Conservation (phyloP, 1,140 invertebrate species). For the Drosophila parvula region DNA sequence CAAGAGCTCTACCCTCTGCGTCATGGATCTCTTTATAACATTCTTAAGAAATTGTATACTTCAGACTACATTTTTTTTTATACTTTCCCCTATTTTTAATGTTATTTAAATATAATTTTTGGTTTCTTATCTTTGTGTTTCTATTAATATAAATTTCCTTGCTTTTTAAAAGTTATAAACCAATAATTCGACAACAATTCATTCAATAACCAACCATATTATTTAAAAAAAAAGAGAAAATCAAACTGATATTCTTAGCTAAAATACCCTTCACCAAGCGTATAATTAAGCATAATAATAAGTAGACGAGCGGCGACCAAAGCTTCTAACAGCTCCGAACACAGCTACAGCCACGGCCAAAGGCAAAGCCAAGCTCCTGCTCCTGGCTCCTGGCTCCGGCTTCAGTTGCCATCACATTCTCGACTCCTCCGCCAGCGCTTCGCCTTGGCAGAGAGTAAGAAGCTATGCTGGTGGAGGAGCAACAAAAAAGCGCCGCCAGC, state of each 20-base stretch:
- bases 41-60: too few relatives aligned
- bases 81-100: too few relatives aligned
- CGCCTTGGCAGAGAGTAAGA: slow-evolving; percentile 3
- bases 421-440: slow-evolving; percentile 1
- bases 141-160: background rate
- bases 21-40: too few relatives aligned
- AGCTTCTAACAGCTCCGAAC: slow-evolving; percentile 48
- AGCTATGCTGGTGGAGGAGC: slow-evolving; percentile 15
- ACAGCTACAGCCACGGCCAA: slow-evolving; percentile 21
- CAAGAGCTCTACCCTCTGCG: too few relatives aligned
- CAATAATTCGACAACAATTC: background rate
- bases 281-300: slow-evolving; percentile 79
- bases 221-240: background rate
- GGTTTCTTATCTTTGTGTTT: slow-evolving; percentile 1
- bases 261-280: slow-evolving; percentile 17
- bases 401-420: slow-evolving; percentile 12
- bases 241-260: background rate
- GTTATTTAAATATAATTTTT: background rate
- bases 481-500: slow-evolving; percentile 55
- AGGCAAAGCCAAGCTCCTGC: slow-evolving; percentile 17
- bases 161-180: background rate
- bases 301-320: slow-evolving; percentile 62
- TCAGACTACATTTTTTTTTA: too few relatives aligned
- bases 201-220: background rate
- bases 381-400: slow-evolving; percentile 15